phyloP scores from a whole-genome alignment of 2,888 invertebrate species.

The Nomada ferruginata region DNA sequence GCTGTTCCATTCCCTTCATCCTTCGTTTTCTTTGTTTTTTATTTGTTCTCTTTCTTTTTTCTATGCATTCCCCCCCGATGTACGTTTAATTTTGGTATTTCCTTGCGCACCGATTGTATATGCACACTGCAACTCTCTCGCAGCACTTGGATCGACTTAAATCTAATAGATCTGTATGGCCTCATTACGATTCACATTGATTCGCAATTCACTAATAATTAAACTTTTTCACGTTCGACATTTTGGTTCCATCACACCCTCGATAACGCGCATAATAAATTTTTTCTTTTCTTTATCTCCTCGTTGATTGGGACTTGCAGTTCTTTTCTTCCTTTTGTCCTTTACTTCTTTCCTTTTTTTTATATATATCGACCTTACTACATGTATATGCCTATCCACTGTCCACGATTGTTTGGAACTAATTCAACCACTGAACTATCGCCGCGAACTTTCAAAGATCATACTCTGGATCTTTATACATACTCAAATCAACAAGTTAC shows the following conservation, averaged over 20 bases:
- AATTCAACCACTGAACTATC: slow-evolving; percentile 26
- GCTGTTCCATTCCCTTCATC: no score
- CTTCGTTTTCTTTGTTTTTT: not conserved
- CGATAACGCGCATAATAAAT: slow-evolving; percentile 69
- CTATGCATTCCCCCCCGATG: not conserved
- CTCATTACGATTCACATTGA: slow-evolving; percentile 68
- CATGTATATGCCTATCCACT: slow-evolving; percentile 4
- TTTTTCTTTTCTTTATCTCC: slow-evolving; percentile 18
- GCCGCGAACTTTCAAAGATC: slow-evolving; percentile 21
- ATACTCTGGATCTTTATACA: slow-evolving; percentile 25
- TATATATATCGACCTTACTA: slow-evolving; percentile 18
- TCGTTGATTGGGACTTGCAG: slow-evolving; percentile 24
- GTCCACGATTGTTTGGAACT: slow-evolving; percentile 29
- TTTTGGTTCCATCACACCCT: slow-evolving; percentile 67
- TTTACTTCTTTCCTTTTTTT: slow-evolving; percentile 3
- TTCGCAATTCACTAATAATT: slow-evolving; percentile 68
- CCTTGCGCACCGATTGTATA: slow-evolving; percentile 56
- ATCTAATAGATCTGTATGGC: slow-evolving; percentile 74
- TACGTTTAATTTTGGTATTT: slow-evolving; percentile 58
- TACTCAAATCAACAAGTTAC: slow-evolving; percentile 61
- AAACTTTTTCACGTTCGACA: slow-evolving; percentile 52
- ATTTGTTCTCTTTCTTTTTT: slow-evolving; percentile 12
- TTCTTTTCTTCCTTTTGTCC: not conserved
- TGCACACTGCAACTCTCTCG: slow-evolving; percentile 31
- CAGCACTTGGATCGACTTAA: slow-evolving; percentile 61